Conservation (phyloP, 2,113 vertebrate species). For the Hippoglossus stenolepis region DNA sequence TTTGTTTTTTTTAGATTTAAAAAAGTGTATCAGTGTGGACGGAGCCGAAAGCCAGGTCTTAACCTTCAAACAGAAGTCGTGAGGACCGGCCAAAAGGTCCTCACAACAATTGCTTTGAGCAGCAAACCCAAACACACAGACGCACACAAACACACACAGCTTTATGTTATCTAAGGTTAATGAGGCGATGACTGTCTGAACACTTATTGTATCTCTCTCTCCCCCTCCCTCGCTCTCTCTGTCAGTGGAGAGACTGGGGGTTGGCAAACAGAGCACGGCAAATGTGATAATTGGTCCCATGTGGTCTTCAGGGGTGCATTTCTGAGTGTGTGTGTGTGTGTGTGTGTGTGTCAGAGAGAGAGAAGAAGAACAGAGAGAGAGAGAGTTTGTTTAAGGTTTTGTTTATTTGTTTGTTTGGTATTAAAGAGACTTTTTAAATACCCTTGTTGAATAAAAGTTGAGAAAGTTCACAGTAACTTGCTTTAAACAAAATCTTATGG, state of each 20-base stretch:
- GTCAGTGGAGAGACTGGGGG: constrained; percentile 48
- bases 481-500: neutral
- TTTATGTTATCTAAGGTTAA: constrained; percentile 44
- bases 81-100: too few species aligned
- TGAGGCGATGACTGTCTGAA: constrained; percentile 55
- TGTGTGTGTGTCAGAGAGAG: constrained; percentile 1
- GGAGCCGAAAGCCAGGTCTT: neutral
- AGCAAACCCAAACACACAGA: neutral
- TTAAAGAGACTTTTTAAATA: constrained; percentile 9
- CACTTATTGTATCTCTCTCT: constrained; percentile 14
- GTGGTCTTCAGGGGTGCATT: constrained; percentile 58
- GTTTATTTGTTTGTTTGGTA: constrained; percentile 50
- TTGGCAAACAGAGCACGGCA: constrained; percentile 61
- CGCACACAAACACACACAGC: constrained; percentile 18
- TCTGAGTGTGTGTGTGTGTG: constrained; percentile 13
- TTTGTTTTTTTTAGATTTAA: too few species aligned
- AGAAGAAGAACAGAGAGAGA: neutral
- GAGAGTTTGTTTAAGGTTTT: constrained; percentile 16
- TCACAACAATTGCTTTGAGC: neutral
- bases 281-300: constrained; percentile 90
- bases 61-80: too few species aligned
- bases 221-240: constrained; percentile 28
- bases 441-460: constrained; percentile 6
- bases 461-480: neutral
- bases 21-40: neutral